Evolutionary conservation across 2,113 vertebrate genomes (phyloP), one percentile per base, ranked within the genome.

Genomic region (Atractosteus spatula): DNA sequence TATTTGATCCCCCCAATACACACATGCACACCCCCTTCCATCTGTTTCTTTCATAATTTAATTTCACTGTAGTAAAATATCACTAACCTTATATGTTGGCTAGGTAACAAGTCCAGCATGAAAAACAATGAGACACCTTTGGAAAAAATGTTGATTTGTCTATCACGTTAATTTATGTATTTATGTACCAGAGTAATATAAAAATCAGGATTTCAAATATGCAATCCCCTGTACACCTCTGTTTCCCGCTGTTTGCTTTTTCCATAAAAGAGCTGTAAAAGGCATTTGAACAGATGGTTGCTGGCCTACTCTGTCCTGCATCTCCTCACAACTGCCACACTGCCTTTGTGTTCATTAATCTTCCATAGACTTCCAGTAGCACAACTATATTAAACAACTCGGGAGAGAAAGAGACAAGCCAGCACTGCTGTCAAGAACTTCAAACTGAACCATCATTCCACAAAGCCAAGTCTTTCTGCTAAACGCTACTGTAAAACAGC

Each of bases 301-400:
- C 93, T 94, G 89, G 91, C 92, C 94, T 92, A 78, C 89, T 92
- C 89, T 92, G 89, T 93, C 91, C 94, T 93, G 93, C 88, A 89
- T 94, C 94, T 93, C 91, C 92, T 94, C 90, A 91, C 91, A 93
- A 96, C 93, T 96, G 95, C 95, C 95, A 94, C 90, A 78, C 87
- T 94, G 94, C 88, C 92, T 93, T 89, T 89, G 91, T 87, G 92
- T 97, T 96, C 96, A 98, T 98, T 98, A 98, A 99, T 98, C 96
- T 98, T 98, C 94, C 86, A 92, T 93, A 91, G 92, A 90, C 92
- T 94, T 97, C 90, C 92, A 95, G 94, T 91, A 94, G 92, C 92
- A 94, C 91, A 93, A 93, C 95, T 96, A 94, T 97, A 97, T 96
- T 95, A 94, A 94, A 94, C 88, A 93, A 86, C 82, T 89, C 88